phyloP scores from a whole-genome alignment of 2,888 invertebrate genomes.

The Pristionchus entomophagus region DNA sequence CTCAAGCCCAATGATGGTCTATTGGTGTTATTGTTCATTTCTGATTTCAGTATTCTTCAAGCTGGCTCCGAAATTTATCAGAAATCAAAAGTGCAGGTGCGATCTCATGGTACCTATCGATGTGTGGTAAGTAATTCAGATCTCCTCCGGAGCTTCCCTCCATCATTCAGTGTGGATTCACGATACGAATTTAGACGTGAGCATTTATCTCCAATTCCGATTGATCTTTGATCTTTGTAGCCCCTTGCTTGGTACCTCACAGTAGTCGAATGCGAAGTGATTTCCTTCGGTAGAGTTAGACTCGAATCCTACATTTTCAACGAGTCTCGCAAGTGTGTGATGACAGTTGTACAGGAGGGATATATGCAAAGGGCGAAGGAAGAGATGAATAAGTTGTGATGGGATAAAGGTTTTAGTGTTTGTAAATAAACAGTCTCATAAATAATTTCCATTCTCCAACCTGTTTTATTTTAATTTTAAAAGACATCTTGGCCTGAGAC shows the following conservation, averaged over 20 bases:
- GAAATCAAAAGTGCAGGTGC: not conserved
- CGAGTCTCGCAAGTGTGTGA: not conserved
- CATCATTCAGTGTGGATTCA: slow-evolving; percentile 41
- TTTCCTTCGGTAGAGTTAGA: not conserved
- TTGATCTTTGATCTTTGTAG: not conserved
- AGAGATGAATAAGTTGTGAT: not conserved
- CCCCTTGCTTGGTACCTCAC: not conserved
- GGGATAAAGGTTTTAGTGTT: too few relatives aligned
- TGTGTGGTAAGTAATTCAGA: not conserved
- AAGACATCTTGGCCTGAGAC: too few relatives aligned
- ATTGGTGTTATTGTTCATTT: not conserved
- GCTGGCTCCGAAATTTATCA: not conserved
- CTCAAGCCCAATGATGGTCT: not conserved
- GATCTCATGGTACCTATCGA: not conserved
- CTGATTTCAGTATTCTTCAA: slow-evolving; percentile 32
- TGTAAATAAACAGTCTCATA: too few relatives aligned
- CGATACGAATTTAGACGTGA: not conserved
- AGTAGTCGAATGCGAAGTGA: not conserved
- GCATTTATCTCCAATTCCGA: not conserved
- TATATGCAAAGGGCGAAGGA: not conserved
- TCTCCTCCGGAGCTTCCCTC: not conserved
- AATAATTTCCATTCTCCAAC: too few relatives aligned
- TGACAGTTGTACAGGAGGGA: slow-evolving; percentile 7
- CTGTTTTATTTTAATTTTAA: too few relatives aligned
- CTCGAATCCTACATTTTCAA: slow-evolving; percentile 21